These are phyloP conservation scores for Euphonia xanthogaster DNA, from an alignment of 2,797 vertebrate genomes.

Conservation along the genomic window DNA sequence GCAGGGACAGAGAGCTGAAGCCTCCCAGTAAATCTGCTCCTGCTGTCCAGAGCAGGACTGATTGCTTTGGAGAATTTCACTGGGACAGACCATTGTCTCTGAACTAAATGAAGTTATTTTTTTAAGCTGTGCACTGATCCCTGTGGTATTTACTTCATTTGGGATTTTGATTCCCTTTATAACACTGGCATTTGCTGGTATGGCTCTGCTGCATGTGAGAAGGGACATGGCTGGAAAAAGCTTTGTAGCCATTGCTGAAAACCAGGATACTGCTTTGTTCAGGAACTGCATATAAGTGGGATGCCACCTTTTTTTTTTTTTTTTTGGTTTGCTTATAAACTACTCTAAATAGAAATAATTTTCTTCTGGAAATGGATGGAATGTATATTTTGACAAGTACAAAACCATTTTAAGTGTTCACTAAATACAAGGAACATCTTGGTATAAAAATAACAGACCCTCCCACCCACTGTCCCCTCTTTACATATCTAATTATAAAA, in stretches of 20 bases:
- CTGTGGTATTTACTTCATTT: background rate
- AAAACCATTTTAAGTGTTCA: conserved; percentile 73
- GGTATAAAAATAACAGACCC: conserved; percentile 76
- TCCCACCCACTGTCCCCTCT: conserved; percentile 36
- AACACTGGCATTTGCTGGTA: conserved; percentile 50
- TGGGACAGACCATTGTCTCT: background rate
- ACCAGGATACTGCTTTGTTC: conserved; percentile 12
- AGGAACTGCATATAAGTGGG: background rate
- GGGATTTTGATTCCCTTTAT: background rate
- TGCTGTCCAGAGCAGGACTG: background rate
- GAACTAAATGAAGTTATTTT: background rate
- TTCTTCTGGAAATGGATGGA: conserved; percentile 72
- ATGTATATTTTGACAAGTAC: conserved; percentile 76
- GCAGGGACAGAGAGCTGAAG: background rate
- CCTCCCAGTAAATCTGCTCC: background rate
- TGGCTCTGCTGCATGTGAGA: background rate
- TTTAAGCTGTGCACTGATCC: background rate
- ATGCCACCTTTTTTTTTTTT: background rate
- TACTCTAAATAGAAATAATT: conserved; percentile 65
- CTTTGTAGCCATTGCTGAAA: conserved; percentile 1
- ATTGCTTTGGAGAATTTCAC: background rate
- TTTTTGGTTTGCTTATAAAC: conserved; percentile 45
- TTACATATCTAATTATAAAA: conserved; percentile 75
- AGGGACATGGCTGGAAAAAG: background rate
- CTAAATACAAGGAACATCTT: conserved; percentile 71